Conservation (phyloP, 35 echinoderm and acorn worm genomes). For the Lytechinus variegatus region DNA sequence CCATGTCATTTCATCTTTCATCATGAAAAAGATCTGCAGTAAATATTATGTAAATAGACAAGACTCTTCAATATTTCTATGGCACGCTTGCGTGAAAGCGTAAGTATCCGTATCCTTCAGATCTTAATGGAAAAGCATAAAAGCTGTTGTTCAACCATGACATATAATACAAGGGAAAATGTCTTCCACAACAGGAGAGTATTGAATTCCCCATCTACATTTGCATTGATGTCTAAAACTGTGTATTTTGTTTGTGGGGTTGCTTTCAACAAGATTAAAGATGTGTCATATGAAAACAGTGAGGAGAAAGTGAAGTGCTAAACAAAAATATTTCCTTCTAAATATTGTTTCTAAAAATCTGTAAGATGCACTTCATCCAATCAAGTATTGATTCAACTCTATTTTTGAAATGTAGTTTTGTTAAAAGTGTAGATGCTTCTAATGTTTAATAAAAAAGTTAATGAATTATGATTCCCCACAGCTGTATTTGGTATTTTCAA, state of each 20-base stretch:
- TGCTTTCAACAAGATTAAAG: background rate
- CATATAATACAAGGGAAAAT: background rate
- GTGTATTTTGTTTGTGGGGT: background rate
- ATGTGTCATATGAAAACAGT: background rate
- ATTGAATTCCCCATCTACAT: background rate
- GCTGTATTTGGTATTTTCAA: no score
- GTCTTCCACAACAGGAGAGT: background rate
- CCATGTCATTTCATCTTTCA: background rate
- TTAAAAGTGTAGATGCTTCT: no score
- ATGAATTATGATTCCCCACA: no score
- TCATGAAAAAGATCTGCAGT: background rate
- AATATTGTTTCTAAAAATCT: background rate
- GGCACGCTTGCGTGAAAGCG: background rate
- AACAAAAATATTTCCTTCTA: background rate
- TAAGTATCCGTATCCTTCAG: background rate
- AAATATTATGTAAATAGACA: constrained; percentile 1
- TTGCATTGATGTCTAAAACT: background rate
- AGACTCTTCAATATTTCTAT: background rate
- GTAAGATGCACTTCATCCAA: background rate
- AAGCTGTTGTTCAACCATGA: background rate
- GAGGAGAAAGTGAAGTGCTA: background rate
- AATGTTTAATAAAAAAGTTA: no score
- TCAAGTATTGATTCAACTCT: background rate
- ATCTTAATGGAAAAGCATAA: background rate
- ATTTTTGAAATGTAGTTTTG: background rate